Evolutionary conservation across 2,888 invertebrate genomes (phyloP).

Genomic region (Halictus quadricinctus): DNA sequence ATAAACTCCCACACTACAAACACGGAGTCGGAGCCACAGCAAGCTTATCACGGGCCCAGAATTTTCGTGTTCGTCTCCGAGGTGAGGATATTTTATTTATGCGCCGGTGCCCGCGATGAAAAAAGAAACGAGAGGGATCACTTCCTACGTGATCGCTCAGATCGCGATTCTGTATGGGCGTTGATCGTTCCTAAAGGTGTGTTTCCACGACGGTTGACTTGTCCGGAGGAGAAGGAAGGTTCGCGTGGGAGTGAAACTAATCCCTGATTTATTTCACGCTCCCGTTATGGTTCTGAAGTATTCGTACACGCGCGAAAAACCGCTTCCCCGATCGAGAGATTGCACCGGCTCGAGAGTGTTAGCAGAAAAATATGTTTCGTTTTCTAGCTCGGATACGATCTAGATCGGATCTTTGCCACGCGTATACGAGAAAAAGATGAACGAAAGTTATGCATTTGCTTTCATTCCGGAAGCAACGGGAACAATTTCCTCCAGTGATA

Average conservation of each 20-base stretch:
- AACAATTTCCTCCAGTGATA: conserved; percentile 47
- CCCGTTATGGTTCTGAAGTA: conserved; percentile 31
- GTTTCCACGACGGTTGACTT: conserved; percentile 1
- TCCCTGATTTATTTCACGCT: conserved; percentile 52
- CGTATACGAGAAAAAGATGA: conserved; percentile 28
- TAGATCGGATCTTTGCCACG: conserved; percentile 15
- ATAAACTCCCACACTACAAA: conserved; percentile 40
- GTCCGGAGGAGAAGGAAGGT: conserved; percentile 39
- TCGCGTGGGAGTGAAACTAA: conserved; percentile 49
- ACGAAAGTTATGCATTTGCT: conserved; percentile 54
- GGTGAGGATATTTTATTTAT: conserved; percentile 51
- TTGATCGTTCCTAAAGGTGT: conserved; percentile 36
- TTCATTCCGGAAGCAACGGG: conserved; percentile 52
- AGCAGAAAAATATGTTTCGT: conserved; percentile 15
- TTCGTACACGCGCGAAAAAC: conserved; percentile 11
- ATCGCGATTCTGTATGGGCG: conserved; percentile 59
- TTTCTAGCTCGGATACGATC: conserved; percentile 37
- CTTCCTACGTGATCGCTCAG: conserved; percentile 63
- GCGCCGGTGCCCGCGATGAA: conserved; percentile 22
- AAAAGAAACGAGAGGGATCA: conserved; percentile 23
- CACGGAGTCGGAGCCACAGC: background rate
- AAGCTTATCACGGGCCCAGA: conserved; percentile 26
- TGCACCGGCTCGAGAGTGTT: background rate
- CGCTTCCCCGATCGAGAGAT: conserved; percentile 18
- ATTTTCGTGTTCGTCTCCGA: conserved; percentile 26